phyloP scores from a whole-genome alignment of 2,113 vertebrate genomes.

The Cromileptes altivelis region DNA sequence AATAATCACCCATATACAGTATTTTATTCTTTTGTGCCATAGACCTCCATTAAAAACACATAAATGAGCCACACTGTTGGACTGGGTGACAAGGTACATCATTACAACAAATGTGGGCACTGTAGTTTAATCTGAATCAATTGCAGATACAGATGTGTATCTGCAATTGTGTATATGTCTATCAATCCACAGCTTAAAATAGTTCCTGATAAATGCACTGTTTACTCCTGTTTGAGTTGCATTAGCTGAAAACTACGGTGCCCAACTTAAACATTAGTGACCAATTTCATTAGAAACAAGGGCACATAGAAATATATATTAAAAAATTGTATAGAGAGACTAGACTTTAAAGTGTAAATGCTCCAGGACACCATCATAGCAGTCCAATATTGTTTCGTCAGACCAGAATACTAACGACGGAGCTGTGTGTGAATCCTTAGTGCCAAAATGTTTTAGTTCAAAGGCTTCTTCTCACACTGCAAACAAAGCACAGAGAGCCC shows the following conservation, averaged over 20 bases:
- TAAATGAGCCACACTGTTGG: not conserved
- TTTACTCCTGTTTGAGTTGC: not conserved
- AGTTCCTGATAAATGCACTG: not conserved
- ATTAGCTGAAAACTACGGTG: not conserved
- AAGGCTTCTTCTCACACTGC: slow-evolving; percentile 35
- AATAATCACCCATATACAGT: not conserved
- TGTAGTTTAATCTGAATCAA: not conserved
- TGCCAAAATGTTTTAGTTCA: slow-evolving; percentile 33
- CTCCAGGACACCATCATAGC: not conserved
- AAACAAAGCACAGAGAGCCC: slow-evolving; percentile 35
- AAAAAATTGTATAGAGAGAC: not conserved
- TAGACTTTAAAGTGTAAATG: slow-evolving; percentile 29
- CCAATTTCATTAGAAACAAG: not conserved
- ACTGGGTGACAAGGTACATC: not conserved
- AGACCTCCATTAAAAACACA: not conserved
- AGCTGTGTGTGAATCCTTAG: slow-evolving; percentile 16
- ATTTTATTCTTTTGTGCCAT: not conserved
- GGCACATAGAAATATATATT: not conserved
- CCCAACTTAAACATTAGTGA: not conserved
- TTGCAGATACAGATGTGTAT: not conserved
- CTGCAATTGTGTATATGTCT: too few relatives aligned
- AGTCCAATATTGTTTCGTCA: not conserved
- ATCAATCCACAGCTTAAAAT: not conserved
- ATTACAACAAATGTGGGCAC: not conserved
- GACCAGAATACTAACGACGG: slow-evolving; percentile 29